Percentiles rank a stretch among this genome's conserved stretches.
These are phyloP conservation scores for Aquatica leii DNA, from an alignment of 2,888 invertebrate genomes.

Conservation along the genomic window DNA sequence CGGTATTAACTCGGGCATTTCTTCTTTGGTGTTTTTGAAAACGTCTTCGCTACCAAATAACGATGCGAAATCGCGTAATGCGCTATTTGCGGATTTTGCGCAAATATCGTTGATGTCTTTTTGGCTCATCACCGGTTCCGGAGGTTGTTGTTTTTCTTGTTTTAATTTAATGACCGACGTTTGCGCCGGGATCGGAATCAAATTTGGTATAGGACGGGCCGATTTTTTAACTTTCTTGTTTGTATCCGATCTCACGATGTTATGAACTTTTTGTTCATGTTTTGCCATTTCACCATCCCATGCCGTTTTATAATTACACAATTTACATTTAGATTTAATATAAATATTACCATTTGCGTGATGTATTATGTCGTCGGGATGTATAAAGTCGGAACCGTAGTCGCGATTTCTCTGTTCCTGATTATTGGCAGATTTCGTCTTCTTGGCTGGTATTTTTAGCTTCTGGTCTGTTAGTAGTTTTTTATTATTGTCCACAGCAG, in stretches of 20 bases:
- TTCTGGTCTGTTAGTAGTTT: constrained; percentile 38
- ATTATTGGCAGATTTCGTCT: constrained; percentile 41
- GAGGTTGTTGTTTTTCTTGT: constrained; percentile 31
- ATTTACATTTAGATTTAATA: constrained; percentile 62
- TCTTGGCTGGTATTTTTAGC: constrained; percentile 45
- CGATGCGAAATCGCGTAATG: constrained; percentile 67
- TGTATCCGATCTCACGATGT: constrained; percentile 48
- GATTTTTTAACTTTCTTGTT: constrained; percentile 53
- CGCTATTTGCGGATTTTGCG: constrained; percentile 61
- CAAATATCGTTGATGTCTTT: constrained; percentile 62
- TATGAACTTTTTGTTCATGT: constrained; percentile 63
- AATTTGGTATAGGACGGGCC: constrained; percentile 75
- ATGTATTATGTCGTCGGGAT: constrained; percentile 60
- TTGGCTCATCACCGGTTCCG: constrained; percentile 58
- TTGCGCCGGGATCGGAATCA: constrained; percentile 71
- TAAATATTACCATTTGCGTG: constrained; percentile 61
- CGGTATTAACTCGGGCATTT: constrained; percentile 56
- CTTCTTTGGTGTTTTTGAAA: constrained; percentile 48
- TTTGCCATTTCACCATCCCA: constrained; percentile 67
- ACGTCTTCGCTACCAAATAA: constrained; percentile 59
- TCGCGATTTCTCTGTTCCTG: constrained; percentile 43
- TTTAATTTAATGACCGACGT: constrained; percentile 28
- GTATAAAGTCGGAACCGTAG: constrained; percentile 62
- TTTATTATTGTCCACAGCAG: constrained; percentile 37
- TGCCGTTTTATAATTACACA: constrained; percentile 67